Conservation (phyloP, 1,140 invertebrate genomes). For the Acromyrmex charruanus region DNA sequence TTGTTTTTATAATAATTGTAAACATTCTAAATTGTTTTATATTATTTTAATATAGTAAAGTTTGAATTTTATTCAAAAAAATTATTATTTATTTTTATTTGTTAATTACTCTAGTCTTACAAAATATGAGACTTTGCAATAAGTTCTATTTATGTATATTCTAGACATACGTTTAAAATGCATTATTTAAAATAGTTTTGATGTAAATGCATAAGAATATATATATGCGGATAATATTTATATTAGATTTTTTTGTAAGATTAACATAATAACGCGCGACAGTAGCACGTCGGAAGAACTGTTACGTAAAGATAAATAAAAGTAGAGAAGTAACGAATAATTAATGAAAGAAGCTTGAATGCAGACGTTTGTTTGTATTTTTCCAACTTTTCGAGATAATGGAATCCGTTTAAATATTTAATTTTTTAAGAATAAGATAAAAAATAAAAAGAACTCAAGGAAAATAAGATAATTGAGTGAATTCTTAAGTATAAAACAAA, state of each 20-base stretch:
- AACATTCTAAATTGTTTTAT: neutral
- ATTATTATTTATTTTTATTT: neutral
- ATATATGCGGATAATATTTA: neutral
- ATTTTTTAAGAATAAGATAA: neutral
- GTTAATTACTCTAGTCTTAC: neutral
- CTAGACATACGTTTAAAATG: neutral
- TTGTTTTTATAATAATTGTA: neutral
- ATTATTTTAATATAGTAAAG: neutral
- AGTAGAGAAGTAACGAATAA: neutral
- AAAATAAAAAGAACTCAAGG: neutral
- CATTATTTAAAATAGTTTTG: neutral
- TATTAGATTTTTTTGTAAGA: neutral
- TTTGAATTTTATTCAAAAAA: neutral
- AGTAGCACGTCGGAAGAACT: neutral
- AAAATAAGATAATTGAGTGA: neutral
- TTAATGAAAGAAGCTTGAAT: neutral
- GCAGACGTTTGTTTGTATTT: conserved; percentile 7
- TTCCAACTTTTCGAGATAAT: conserved; percentile 9
- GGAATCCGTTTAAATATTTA: neutral
- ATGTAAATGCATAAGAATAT: neutral
- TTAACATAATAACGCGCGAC: neutral
- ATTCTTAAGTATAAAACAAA: neutral
- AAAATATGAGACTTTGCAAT: neutral
- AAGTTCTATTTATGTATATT: neutral
- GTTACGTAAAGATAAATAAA: conserved; percentile 4